Conservation (phyloP, 1,140 invertebrate species). For the Leptinotarsa undecemlineata region DNA sequence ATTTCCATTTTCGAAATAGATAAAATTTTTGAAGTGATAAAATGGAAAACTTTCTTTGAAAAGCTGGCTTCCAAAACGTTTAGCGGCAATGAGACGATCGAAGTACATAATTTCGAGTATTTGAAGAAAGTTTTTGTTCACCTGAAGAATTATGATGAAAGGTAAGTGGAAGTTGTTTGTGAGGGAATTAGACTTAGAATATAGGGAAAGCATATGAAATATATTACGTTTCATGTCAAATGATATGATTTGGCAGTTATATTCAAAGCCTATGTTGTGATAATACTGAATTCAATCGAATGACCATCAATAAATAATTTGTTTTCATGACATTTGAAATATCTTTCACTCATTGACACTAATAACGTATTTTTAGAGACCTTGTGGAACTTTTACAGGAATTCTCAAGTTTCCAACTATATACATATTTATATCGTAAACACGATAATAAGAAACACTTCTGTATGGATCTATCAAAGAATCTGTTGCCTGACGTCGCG, state of each 20-base stretch:
- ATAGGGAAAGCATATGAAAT: too few species aligned
- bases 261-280: too few species aligned
- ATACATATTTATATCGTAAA: not conserved
- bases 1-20: too few species aligned
- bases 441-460: not conserved
- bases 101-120: not conserved
- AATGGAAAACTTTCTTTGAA: too few species aligned
- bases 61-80: not conserved
- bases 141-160: not conserved
- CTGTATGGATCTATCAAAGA: slow-evolving; percentile 5
- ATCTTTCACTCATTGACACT: too few species aligned
- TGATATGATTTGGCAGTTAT: too few species aligned
- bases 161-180: not conserved
- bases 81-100: not conserved
- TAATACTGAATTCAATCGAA: too few species aligned
- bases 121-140: not conserved
- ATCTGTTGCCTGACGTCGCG: slow-evolving; percentile 1
- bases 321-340: too few species aligned
- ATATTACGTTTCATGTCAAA: too few species aligned
- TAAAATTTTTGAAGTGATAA: too few species aligned
- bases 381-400: not conserved
- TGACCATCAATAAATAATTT: too few species aligned
- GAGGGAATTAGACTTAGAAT: too few species aligned
- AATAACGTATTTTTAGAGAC: not conserved
- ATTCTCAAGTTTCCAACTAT: slow-evolving; percentile 12